Conservation (phyloP, 2,797 vertebrate species). For the Margarornis squamiger region DNA sequence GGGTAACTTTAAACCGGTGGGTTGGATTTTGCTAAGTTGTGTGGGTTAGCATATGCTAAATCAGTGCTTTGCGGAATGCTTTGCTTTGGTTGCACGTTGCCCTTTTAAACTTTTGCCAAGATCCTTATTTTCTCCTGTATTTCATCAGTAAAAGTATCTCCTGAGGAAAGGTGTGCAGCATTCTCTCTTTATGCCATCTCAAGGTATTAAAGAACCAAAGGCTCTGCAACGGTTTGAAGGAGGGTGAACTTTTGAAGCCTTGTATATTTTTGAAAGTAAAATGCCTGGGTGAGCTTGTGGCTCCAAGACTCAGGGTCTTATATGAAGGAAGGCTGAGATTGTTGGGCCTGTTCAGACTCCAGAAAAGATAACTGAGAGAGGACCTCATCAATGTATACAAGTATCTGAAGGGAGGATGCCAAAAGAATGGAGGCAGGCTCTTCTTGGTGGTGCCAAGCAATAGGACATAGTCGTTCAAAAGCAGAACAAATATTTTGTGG, state of each 20-base stretch:
- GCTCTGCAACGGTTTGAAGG: neutral
- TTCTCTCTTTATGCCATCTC: neutral
- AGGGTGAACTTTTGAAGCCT: neutral
- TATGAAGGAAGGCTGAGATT: neutral
- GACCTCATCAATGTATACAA: too few relatives aligned
- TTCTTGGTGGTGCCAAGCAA: neutral
- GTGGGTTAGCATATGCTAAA: neutral
- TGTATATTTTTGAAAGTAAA: neutral
- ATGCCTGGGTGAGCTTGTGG: neutral
- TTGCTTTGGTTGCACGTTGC: neutral
- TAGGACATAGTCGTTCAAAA: neutral
- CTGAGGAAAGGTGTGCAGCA: neutral
- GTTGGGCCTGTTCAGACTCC: neutral
- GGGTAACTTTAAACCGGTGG: neutral
- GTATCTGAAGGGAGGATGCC: accelerated
- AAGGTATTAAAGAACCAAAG: neutral
- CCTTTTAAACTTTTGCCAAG: neutral
- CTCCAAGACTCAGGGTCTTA: neutral
- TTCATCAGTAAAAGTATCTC: neutral
- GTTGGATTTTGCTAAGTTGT: neutral
- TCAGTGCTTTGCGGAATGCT: neutral
- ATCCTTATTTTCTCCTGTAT: neutral
- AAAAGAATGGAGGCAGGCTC: neutral
- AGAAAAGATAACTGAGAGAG: neutral
- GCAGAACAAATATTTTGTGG: neutral